Base-by-base conservation (phyloP, 1,140 invertebrate genomes). In the Drosophila ohnishii region DNA sequence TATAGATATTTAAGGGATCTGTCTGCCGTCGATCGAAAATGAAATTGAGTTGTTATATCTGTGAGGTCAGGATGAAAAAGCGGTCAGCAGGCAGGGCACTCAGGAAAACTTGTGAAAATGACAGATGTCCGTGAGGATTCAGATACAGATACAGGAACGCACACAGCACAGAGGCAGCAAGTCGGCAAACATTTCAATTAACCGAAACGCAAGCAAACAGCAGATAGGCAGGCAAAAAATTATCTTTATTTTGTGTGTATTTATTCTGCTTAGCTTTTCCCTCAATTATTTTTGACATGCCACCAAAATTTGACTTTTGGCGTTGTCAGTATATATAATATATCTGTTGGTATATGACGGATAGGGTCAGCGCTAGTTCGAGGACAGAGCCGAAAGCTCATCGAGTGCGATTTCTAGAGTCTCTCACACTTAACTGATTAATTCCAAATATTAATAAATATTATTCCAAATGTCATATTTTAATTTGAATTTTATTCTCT, bases 241-340 rank as follows among this genome's bases (percentile, higher is more conserved):
- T 71, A 71, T 72, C 65, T 72, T 42, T 59, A 59, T 71, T 39
- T 30, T 69, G 42, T 56, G 62, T 47, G 10, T n/a, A 45, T 66
- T 37, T 70, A 55, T 55, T 45, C 28, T 32, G 63, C 51, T 47
- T 35, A 69, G 63, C 19, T 69, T 48, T 71, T 69, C 30, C 64
- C 19, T 58, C 34, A 70, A 69, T 69, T 71, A 69, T 47, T 71
- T 57, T 16, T 71, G 64, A 71, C 67, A 71, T 71, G 64, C 67
- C 63, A 67, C 63, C 16, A 4, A 45, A 71, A 71, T 40, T 48
- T 58, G 67, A 69, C 51, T 69, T 69, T 47, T 69, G 65, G 44
- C 37, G 65, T 37, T 42, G 61, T 67, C 59, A 63, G 14, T 56
- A 53, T 50, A 59, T 34, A 22, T n/a, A 22, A 22, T 35, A 32